These are phyloP conservation scores for Planococcus citri DNA, from an alignment of 1,140 invertebrate genomes.

Conservation along the genomic window DNA sequence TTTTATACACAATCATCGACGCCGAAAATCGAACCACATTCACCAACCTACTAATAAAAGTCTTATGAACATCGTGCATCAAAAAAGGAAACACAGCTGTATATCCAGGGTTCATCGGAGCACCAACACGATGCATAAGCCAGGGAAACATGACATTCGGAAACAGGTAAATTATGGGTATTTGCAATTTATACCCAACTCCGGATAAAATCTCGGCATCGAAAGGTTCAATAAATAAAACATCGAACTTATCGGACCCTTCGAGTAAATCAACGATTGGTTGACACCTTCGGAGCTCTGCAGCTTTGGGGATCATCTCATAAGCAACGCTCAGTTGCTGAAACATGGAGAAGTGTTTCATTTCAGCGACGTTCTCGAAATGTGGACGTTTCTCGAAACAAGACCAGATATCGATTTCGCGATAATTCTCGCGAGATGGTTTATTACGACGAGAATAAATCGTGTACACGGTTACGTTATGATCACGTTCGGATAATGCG, in stretches of 20 bases:
- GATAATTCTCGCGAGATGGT: background rate
- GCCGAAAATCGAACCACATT: background rate
- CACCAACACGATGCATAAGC: background rate
- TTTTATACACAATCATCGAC: background rate
- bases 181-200: background rate
- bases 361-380: background rate
- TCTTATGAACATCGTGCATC: background rate
- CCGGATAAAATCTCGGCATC: background rate
- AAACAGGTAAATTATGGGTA: background rate
- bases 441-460: background rate
- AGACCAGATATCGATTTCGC: background rate
- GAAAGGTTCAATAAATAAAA: background rate
- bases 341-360: background rate
- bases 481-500: conserved; percentile 30
- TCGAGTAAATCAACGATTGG: background rate
- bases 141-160: background rate
- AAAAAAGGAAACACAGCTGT: background rate
- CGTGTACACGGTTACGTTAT: conserved; percentile 31
- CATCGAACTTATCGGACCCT: background rate
- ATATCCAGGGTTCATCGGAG: background rate
- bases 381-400: background rate
- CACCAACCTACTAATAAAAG: background rate
- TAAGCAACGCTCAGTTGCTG: background rate
- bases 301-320: background rate
- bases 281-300: background rate